Conservation (phyloP, 53 echinoderm and acorn worm genomes). For the Apostichopus leukothele region DNA sequence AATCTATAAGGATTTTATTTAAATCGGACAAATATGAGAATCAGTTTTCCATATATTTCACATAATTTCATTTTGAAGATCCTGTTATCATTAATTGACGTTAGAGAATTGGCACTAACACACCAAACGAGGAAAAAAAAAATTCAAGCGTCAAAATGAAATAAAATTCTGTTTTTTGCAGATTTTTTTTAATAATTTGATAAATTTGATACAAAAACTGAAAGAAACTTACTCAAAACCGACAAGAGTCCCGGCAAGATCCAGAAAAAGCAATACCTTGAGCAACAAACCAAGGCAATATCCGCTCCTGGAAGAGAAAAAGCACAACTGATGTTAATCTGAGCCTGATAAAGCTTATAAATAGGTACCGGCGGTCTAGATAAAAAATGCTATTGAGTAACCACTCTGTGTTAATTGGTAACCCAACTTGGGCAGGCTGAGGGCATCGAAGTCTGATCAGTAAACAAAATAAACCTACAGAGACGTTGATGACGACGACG, state of each 20-base stretch:
- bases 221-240: conserved; percentile 10
- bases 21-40: too few species aligned
- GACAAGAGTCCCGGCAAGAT: too few species aligned
- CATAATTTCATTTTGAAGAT: too few species aligned
- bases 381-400: not conserved
- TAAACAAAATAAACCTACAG: conserved; percentile 6
- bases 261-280: not conserved
- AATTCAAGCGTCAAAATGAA: too few species aligned
- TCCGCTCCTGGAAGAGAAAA: conserved; percentile 28
- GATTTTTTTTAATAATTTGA: too few species aligned
- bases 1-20: too few species aligned
- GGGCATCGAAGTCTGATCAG: conserved; percentile 11
- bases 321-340: not conserved
- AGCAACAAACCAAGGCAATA: not conserved
- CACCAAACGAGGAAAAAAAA: too few species aligned
- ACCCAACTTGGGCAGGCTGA: not conserved
- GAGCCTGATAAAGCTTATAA: not conserved
- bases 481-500: not conserved
- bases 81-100: too few species aligned
- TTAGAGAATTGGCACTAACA: too few species aligned
- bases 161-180: too few species aligned
- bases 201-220: not conserved
- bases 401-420: conserved; percentile 36
- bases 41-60: too few species aligned
- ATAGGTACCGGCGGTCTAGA: not conserved